A percentile compares a stretch with the other conserved stretches of the same genome.
These are phyloP conservation scores for Cervus canadensis DNA, from an alignment of 2,113 vertebrate genomes.

Conservation along the genomic window DNA sequence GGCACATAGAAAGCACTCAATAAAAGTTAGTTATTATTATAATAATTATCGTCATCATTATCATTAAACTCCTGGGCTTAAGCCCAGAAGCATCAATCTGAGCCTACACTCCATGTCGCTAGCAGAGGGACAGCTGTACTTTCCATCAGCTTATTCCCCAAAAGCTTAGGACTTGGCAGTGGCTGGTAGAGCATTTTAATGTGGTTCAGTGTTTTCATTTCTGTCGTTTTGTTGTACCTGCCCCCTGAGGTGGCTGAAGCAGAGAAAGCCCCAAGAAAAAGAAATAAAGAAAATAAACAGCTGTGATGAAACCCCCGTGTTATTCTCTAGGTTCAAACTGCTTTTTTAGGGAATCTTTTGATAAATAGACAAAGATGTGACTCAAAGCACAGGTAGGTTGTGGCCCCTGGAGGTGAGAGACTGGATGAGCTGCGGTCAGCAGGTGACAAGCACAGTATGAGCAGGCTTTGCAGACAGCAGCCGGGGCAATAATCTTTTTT, in stretches of 20 bases:
- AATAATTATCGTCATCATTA: conserved; percentile 57
- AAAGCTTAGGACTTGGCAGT: conserved; percentile 44
- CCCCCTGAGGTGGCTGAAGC: conserved; percentile 36
- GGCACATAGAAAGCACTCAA: conserved; percentile 21
- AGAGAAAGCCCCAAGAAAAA: conserved; percentile 43
- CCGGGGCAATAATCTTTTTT: background rate
- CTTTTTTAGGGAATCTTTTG: background rate
- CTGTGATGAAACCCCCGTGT: background rate
- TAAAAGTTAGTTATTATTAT: conserved; percentile 61
- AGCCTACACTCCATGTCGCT: conserved; percentile 10
- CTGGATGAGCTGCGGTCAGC: background rate
- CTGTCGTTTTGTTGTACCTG: conserved; percentile 67
- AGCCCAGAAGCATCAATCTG: conserved; percentile 46
- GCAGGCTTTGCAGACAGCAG: background rate
- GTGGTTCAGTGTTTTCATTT: conserved; percentile 61
- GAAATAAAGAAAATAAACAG: conserved; percentile 15
- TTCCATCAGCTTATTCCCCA: conserved; percentile 36
- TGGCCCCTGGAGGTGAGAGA: background rate
- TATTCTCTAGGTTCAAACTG: conserved; percentile 12
- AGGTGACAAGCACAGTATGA: background rate
- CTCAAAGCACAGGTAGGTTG: conserved; percentile 10
- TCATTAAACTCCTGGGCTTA: conserved; percentile 63
- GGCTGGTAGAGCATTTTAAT: conserved; percentile 57
- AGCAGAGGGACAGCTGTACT: conserved; percentile 54
- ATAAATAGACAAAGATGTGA: background rate